These are phyloP conservation scores for Rhagoletis pomonella DNA, from an alignment of 1,140 invertebrate genomes.

Conservation along the genomic window DNA sequence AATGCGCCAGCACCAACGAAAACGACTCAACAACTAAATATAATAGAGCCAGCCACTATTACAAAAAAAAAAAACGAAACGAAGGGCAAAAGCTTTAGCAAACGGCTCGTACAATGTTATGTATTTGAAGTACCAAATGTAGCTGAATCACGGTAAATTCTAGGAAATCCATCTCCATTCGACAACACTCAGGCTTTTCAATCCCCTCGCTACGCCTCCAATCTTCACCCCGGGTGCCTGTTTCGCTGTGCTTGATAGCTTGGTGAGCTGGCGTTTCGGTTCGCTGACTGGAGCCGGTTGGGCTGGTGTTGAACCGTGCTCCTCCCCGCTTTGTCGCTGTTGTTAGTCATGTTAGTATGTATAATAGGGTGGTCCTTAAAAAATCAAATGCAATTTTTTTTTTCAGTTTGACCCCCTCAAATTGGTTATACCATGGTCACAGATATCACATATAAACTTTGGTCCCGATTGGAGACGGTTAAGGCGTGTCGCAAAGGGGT, in stretches of 20 bases:
- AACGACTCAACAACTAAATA: neutral
- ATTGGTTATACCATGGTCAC: no score
- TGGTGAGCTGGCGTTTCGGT: slow-evolving; percentile 4
- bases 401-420: no score
- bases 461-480: no score
- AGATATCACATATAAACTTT: no score
- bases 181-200: neutral
- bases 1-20: neutral
- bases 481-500: no score
- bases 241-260: neutral
- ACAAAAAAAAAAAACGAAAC: neutral
- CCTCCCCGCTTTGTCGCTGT: neutral
- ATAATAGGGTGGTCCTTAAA: no score
- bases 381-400: no score
- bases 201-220: neutral
- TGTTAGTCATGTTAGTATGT: neutral
- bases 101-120: neutral
- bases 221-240: neutral
- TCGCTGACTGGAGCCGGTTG: slow-evolving; percentile 1
- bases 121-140: slow-evolving; percentile 11
- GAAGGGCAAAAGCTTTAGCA: neutral
- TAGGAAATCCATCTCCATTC: slow-evolving; percentile 42
- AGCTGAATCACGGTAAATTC: slow-evolving; percentile 40
- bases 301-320: neutral
- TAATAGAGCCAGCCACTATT: slow-evolving; percentile 2